Evolutionary conservation across 2,888 invertebrate species (phyloP), one percentile per base, ranked within the genome.

Genomic region (Liodrosophila aerea): DNA sequence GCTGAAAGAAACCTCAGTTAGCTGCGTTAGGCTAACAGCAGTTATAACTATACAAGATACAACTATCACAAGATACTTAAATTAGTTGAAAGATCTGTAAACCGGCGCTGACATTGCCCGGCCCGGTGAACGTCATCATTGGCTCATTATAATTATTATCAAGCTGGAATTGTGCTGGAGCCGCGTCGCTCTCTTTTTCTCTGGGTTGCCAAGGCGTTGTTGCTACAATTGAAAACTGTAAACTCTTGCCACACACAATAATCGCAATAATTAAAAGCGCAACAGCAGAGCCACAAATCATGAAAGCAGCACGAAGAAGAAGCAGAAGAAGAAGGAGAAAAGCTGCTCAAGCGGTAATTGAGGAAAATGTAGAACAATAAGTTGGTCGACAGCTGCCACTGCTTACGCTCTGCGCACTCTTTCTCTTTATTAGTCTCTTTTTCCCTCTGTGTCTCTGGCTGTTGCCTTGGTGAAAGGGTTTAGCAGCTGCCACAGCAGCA

Each of bases 211-310:
- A 27, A 65, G 54, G 65, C 50, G 54, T 56, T 12, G 57, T 54
- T 49, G 73, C 57, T 46, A 44, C 78, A 73, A 71, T 76, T 64
- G 70, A 68, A 63, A 77, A 77, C 77, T 76, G 77, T 77, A 77
- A 77, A 77, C 66, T 80, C 75, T 50, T 80, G 76, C 76, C 76
- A 74, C 22, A 74, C 22, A 22, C 81, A 80, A 76, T 80, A 77
- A 77, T 77, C 77, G 77, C 77, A 74, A 77, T 77, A 77, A 77
- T 77, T 77, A 77, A 76, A 77, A 77, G 77, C 68, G 59, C 63
- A 65, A 47, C 58, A 65, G 50, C 58, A 62, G 50, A 33, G 53
- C 63, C 58, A 75, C 77, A 78, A 77, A 73, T 81, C 77, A 73
- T 75, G 73, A 46, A 46, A 58, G 46, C 44, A 33, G 43, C 40